Evolutionary conservation across 1,140 invertebrate genomes (phyloP).

Genomic region (Cheumatopsyche charites): DNA sequence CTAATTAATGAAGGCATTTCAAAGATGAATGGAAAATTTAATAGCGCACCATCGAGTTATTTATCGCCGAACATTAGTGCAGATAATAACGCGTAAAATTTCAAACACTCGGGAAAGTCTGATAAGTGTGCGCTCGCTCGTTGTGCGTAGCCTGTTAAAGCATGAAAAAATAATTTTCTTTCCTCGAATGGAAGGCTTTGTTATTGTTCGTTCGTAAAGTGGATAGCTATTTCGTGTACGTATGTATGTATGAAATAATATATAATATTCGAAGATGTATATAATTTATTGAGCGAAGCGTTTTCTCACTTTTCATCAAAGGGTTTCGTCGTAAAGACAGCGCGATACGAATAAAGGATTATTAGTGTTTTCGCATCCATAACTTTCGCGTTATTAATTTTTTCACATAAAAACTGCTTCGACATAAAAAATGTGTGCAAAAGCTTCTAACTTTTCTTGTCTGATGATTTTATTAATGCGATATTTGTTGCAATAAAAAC

Average conservation of each 20-base stretch:
- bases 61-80: slow-evolving; percentile 12
- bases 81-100: slow-evolving; percentile 23
- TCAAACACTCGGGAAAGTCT: neutral
- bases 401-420: too few relatives aligned
- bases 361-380: too few relatives aligned
- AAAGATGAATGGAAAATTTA: slow-evolving; percentile 12
- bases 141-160: neutral
- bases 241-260: too few relatives aligned
- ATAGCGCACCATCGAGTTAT: slow-evolving; percentile 7
- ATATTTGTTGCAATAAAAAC: too few relatives aligned
- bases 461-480: too few relatives aligned
- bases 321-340: too few relatives aligned
- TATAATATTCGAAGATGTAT: neutral
- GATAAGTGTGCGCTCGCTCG: neutral
- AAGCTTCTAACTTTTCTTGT: too few relatives aligned
- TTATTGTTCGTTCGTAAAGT: neutral
- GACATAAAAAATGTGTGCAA: too few relatives aligned
- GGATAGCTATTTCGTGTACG: too few relatives aligned
- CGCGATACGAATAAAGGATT: too few relatives aligned
- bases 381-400: too few relatives aligned
- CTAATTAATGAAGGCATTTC: slow-evolving; percentile 6
- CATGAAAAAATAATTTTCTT: slow-evolving; percentile 14
- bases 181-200: neutral
- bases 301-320: slow-evolving; percentile 3
- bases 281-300: neutral